phyloP scores from a whole-genome alignment of 2,888 invertebrate genomes.

The Tetranychus piercei region DNA sequence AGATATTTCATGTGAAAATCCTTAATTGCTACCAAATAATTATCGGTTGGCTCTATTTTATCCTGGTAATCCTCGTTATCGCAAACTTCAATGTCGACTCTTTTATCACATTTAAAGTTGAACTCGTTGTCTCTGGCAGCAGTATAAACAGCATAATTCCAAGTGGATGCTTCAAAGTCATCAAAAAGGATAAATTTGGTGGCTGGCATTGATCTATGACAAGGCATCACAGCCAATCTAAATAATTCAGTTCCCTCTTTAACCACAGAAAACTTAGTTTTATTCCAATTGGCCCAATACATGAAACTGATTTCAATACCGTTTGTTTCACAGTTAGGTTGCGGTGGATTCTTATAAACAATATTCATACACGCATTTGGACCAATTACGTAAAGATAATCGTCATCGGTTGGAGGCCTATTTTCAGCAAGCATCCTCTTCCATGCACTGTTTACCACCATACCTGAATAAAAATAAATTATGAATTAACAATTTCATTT shows the following conservation, averaged over 20 bases:
- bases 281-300: background rate
- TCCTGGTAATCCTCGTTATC: background rate
- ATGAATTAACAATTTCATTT: too few species aligned
- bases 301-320: background rate
- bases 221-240: background rate
- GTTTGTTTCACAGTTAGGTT: background rate
- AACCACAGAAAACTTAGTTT: background rate
- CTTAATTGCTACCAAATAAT: background rate
- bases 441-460: background rate
- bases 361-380: background rate
- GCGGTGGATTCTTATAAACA: background rate
- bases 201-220: background rate
- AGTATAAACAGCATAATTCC: background rate
- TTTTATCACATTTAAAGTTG: background rate
- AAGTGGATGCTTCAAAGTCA: background rate
- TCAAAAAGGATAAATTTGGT: background rate
- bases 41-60: background rate
- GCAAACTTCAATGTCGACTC: background rate
- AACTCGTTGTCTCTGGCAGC: background rate
- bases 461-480: too few species aligned
- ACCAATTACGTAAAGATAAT: background rate
- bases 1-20: background rate
- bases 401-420: background rate
- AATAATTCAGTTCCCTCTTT: background rate
- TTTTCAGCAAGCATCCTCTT: background rate